Conservation (phyloP, 2,113 vertebrate genomes). For the Polypterus senegalus region DNA sequence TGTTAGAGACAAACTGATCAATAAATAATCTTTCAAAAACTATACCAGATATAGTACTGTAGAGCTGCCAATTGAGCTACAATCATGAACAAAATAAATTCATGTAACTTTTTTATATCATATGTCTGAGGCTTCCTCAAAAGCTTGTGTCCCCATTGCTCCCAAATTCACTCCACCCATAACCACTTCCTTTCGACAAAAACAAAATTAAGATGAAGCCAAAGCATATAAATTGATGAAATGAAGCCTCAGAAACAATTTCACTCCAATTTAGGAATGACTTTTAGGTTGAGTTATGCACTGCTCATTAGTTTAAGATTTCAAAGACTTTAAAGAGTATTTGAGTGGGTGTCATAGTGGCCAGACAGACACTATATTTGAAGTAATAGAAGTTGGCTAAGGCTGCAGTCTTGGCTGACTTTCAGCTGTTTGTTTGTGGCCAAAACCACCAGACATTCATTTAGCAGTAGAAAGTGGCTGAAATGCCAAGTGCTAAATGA, state of each 20-base stretch:
- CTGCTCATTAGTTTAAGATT: conserved; percentile 24
- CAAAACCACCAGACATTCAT: background rate
- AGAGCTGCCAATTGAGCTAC: too few species aligned
- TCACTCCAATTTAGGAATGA: conserved; percentile 16
- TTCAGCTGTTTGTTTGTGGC: conserved; percentile 1
- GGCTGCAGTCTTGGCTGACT: conserved; percentile 5
- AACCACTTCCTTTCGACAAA: conserved; percentile 8
- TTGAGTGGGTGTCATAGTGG: conserved; percentile 33
- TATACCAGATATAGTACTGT: too few species aligned
- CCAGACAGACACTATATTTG: conserved; percentile 14
- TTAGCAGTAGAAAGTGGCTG: background rate
- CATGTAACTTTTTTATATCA: conserved; percentile 32
- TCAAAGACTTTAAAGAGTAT: conserved; percentile 27
- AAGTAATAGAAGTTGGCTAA: conserved; percentile 5
- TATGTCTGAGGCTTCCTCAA: conserved; percentile 2
- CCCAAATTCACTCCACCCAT: background rate
- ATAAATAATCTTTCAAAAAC: too few species aligned
- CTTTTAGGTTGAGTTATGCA: conserved; percentile 30
- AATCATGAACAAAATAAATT: conserved; percentile 30
- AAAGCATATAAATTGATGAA: conserved; percentile 25
- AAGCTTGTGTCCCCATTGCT: background rate
- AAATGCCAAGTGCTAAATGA: conserved; percentile 8
- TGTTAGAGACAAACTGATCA: too few species aligned
- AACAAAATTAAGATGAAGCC: conserved; percentile 19
- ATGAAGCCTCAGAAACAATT: conserved; percentile 24